phyloP scores from a whole-genome alignment of 2,888 invertebrate genomes.

The Epistrophella euchroma region DNA sequence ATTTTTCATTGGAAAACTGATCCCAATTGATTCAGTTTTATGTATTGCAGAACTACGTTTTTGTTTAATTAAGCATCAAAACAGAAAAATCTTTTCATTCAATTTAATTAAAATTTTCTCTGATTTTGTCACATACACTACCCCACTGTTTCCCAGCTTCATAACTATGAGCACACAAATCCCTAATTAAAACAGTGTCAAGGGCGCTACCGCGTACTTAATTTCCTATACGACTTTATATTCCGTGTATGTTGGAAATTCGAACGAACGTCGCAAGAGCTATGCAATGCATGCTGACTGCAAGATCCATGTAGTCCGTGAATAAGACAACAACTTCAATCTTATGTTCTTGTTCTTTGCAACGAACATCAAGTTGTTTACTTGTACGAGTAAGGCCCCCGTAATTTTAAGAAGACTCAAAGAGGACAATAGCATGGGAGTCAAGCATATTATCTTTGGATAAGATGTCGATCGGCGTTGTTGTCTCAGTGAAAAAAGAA shows the following conservation, averaged over 20 bases:
- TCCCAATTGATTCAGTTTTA: background rate
- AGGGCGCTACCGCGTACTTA: constrained; percentile 60
- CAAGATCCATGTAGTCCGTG: no score
- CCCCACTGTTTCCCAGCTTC: background rate
- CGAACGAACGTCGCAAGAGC: constrained; percentile 45
- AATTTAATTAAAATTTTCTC: no score
- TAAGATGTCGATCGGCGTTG: constrained; percentile 65
- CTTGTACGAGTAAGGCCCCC: constrained; percentile 12
- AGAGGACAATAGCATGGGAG: constrained; percentile 48
- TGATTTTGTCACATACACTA: background rate
- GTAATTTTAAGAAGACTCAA: constrained; percentile 15
- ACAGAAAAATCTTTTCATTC: no score
- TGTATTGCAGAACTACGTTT: no score
- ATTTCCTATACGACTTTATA: no score
- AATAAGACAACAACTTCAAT: background rate
- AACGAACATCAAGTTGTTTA: constrained; percentile 37
- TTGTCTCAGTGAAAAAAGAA: constrained; percentile 42
- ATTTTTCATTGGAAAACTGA: background rate
- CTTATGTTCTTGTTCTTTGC: constrained; percentile 16
- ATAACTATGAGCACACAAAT: constrained; percentile 16
- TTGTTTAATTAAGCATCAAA: no score
- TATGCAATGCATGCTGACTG: no score
- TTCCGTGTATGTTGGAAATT: background rate
- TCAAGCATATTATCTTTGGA: constrained; percentile 53
- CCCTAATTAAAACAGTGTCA: constrained; percentile 73